Evolutionary conservation across 30 jellyfish, hydroid and myxozoan species (phyloP), one percentile per base, ranked within the genome.

Genomic region (Pseudorhiza aurosa): DNA sequence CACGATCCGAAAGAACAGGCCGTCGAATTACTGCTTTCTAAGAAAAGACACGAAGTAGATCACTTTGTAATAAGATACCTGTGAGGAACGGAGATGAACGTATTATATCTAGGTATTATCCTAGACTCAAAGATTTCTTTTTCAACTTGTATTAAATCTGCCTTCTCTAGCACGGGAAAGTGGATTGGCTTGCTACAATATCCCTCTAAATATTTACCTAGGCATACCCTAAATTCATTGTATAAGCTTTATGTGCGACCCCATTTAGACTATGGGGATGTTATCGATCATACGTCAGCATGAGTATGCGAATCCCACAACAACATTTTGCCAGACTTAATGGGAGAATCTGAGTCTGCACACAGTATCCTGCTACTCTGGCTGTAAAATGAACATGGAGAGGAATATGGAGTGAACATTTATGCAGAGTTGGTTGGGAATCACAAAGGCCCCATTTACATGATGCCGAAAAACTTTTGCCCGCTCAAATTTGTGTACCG

Each of bases 181-280:
- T 73, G 85, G 26, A 59, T 77, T 57, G 71, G 89, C 39, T n/a
- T 58, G 81, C 75, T 77, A 72, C 58, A 60, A 77, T 29, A 57
- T 77, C 89, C 39, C 75, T 77, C 89, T 44, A 44, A 25, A 8
- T 68, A 40, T 77, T 58, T 77, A 64, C 89, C 89, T 36, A 77
- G 81, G 56, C 73, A 46, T 29, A 44, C 85, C 58, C 58, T 47
- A 35, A 44, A 47, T 22, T 58, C 17, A 49, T 6, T 27, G 47
- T 72, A 72, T 49, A 72, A 72, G 39, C 72, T 47, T 24, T 72
- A 72, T 47, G 57, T 47, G 27, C 63, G 53, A 17, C 56, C 33
- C 55, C 58, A 72, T 46, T 9, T 65, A 11, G 79, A 65, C 79
- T 65, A 35, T 22, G 59, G 79, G 49, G 79, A 65, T 28, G 79